phyloP scores from a whole-genome alignment of 2,113 vertebrate genomes.

The Oryzias celebensis region DNA sequence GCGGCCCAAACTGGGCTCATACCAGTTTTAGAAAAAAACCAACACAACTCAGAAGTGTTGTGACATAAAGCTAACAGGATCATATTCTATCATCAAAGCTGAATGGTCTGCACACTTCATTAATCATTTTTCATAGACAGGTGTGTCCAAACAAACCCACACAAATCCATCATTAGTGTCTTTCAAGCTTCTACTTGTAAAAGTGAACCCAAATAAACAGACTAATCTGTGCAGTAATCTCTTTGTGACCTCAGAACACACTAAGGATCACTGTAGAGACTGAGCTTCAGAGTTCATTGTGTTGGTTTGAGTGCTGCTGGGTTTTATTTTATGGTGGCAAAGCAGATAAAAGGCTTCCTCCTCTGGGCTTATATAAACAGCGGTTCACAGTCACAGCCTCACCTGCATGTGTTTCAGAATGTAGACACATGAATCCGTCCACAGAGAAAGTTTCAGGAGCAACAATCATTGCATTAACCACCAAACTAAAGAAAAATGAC shows the following conservation, averaged over 20 bases:
- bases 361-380: constrained; percentile 64
- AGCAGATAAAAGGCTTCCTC: constrained; percentile 71
- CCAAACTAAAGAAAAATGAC: constrained; percentile 11
- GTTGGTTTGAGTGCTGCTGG: constrained; percentile 56
- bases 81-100: neutral
- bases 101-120: constrained; percentile 12
- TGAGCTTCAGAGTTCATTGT: constrained; percentile 58
- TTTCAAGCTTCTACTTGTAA: constrained; percentile 30
- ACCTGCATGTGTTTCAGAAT: constrained; percentile 23
- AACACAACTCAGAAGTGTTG: constrained; percentile 1
- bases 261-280: constrained; percentile 29
- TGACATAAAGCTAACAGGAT: neutral
- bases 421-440: constrained; percentile 53
- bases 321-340: constrained; percentile 55
- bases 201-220: constrained; percentile 59
- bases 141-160: constrained; percentile 40
- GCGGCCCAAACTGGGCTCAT: neutral
- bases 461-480: neutral
- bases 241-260: constrained; percentile 23
- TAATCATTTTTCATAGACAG: constrained; percentile 54
- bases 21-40: neutral
- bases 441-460: constrained; percentile 30
- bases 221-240: constrained; percentile 48
- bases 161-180: constrained; percentile 26
- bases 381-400: constrained; percentile 50